Base-by-base conservation (phyloP, 2,113 vertebrate genomes). In the Pomatostomus ruficeps region DNA sequence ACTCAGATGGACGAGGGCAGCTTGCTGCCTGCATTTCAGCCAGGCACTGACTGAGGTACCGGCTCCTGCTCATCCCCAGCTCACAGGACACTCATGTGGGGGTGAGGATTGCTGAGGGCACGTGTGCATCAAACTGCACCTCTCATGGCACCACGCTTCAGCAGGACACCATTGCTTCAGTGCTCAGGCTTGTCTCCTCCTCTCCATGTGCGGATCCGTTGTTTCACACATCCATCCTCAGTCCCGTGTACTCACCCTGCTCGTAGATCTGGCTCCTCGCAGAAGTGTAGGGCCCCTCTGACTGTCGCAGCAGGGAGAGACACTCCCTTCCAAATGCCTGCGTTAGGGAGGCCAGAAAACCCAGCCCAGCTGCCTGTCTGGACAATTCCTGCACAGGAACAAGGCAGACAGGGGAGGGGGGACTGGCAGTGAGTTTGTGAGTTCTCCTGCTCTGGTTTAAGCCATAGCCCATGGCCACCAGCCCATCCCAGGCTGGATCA, bases 381-480 rank as follows among this genome's bases (percentile, higher is more conserved):
- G 52, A 57, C 38, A 70, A 57, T 43, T 78, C 51, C 49, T 22
- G 16, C 20, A 17, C 5, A 59, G 40, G 16, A 68, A 10, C 25
- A 51, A 15, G 26, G 35, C 54, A 81, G n/a, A 13, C 3, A 7
- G 9, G 22, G 40, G 33, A 51, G 1, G 31, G 1, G 40, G 18
- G 8, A 4, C 52, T 45, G 29, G n/a, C 66, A 61, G 49, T 4
- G n/a, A n/a, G 6, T 85, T 68, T 42, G 28, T 5, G 42, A 21
- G 9, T 70, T 78, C 61, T 82, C 36, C 61, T 52, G 46, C 57
- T 61, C n/a, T 61, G 11, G 4, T 61, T 90, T 59, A 14, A 78
- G 55, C 52, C 0, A 0, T 15, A 16, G 11, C 40, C 38, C 2
- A 2, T 15, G 25, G 61, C 75, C 67, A 29, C 42, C 54, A 74